Conservation (phyloP, 1,140 invertebrate species). For the Drosophila insularis region DNA sequence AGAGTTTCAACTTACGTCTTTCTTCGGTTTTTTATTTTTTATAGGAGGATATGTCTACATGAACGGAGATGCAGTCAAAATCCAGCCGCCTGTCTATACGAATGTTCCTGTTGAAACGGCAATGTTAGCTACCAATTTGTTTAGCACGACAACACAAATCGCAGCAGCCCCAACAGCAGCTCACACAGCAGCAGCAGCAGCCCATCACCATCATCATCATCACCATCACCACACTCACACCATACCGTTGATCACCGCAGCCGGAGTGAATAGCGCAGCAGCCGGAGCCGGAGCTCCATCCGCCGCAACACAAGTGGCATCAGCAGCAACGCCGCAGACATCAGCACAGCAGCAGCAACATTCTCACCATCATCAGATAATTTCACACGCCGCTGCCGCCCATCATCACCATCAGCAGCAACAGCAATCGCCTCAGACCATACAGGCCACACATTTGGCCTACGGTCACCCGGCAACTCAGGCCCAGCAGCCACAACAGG, state of each 20-base stretch:
- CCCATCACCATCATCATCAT: slow-evolving; percentile 55
- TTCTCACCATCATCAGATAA: slow-evolving; percentile 56
- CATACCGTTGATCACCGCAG: slow-evolving; percentile 76
- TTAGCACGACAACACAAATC: slow-evolving; percentile 73
- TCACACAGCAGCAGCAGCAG: slow-evolving; percentile 47
- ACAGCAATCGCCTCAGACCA: slow-evolving; percentile 52
- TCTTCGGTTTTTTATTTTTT: slow-evolving; percentile 5
- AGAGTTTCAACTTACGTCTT: slow-evolving; percentile 48
- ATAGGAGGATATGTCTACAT: slow-evolving; percentile 81
- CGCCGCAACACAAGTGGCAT: slow-evolving; percentile 53
- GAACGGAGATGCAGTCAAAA: slow-evolving; percentile 81
- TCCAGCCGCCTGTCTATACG: slow-evolving; percentile 75
- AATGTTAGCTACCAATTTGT: slow-evolving; percentile 80
- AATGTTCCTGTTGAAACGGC: slow-evolving; percentile 82
- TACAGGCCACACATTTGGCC: slow-evolving; percentile 51
- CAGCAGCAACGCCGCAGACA: slow-evolving; percentile 40
- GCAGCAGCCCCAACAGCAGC: slow-evolving; percentile 67
- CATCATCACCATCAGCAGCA: slow-evolving; percentile 60
- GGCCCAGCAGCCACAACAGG: slow-evolving; percentile 24
- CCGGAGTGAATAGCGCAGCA: slow-evolving; percentile 43
- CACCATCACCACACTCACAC: slow-evolving; percentile 7
- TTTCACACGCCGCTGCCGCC: slow-evolving; percentile 60
- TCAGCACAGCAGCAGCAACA: slow-evolving; percentile 43
- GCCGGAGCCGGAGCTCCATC: slow-evolving; percentile 52
- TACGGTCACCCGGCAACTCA: slow-evolving; percentile 59